Evolutionary conservation across 2,113 vertebrate genomes (phyloP), one percentile per base, ranked within the genome.

Genomic region (Ailuropoda melanoleuca): DNA sequence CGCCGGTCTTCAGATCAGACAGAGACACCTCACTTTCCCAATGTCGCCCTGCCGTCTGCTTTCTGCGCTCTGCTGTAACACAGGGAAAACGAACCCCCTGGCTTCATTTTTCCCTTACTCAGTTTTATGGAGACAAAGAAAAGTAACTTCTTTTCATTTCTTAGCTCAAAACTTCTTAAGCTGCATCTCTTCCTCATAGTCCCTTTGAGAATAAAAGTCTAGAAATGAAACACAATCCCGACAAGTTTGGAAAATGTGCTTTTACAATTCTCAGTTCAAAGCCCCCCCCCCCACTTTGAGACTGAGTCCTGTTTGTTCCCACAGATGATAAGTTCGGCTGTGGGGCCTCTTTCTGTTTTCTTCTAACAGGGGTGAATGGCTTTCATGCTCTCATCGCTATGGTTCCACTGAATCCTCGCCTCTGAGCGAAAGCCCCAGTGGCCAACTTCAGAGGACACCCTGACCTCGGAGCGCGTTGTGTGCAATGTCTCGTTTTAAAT

Each of bases 61-160:
- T 92, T 98, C 96, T 98, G 98, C 56, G n/a, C 96, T 97, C 84
- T 98, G 88, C 74, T 97, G 26, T 98, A 97, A 97, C 53, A 77
- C 37, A 58, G 88, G 72, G 93, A 97, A 97, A 96, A 84, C 4
- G 80, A 96, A 21, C 6, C 17, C n/a, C 24, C 31, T 4, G 0
- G 23, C 24, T 82, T 60, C 14, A 9, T 29, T 53, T 21, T 23
- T 24, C 29, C 82, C 19, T 15, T 48, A 11, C 88, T 94, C 46
- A 7, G 34, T 55, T 85, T 43, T 72, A 37, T 14, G 58, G 62
- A 0, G 0, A 34, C 43, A 70, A 90, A 60, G 56, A 84, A 55
- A 93, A 94, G 72, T n/a, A 43, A 95, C 37, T 87, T 70, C 17
- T 82, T 77, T 90, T 94, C 60, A 62, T 46, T 56, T 89, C 37